A percentile compares a stretch with the other conserved stretches of the same genome.
phyloP scores from a whole-genome alignment of 1,140 invertebrate genomes.

The Ceratosolen fusciceps region DNA sequence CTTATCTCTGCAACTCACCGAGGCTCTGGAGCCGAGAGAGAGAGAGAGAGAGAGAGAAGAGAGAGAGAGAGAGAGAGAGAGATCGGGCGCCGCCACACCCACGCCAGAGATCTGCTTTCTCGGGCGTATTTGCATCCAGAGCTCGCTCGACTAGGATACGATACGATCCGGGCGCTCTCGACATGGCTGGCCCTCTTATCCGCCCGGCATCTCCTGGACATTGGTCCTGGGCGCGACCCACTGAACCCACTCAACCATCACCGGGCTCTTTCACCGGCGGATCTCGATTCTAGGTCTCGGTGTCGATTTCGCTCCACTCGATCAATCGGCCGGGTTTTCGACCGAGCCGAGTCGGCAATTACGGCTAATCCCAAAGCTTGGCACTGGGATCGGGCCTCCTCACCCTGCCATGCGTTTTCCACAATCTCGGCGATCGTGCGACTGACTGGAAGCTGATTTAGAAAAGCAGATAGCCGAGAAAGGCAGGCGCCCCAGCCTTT shows the following conservation, averaged over 20 bases:
- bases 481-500: background rate
- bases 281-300: too few relatives aligned
- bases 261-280: too few relatives aligned
- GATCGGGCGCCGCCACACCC: slow-evolving; percentile 41
- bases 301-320: background rate
- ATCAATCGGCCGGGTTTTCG: background rate
- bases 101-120: slow-evolving; percentile 41
- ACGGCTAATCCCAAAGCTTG: too few relatives aligned
- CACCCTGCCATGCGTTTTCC: too few relatives aligned
- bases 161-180: background rate
- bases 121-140: slow-evolving; percentile 47
- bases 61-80: slow-evolving; percentile 10
- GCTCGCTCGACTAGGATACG: slow-evolving; percentile 39
- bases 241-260: too few relatives aligned
- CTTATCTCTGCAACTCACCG: background rate
- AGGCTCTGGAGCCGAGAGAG: background rate
- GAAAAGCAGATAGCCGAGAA: slow-evolving; percentile 29
- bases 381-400: background rate
- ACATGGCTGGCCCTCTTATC: slow-evolving; percentile 3
- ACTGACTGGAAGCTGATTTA: slow-evolving; percentile 10
- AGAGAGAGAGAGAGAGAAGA: background rate
- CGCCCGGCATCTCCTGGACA: slow-evolving; percentile 1
- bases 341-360: too few relatives aligned
- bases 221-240: slow-evolving; percentile 15
- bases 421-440: slow-evolving; percentile 21